A percentile compares a stretch with the other conserved stretches of the same genome.
Evolutionary conservation across 2,888 invertebrate species (phyloP).

Genomic region (Arrhopalites spinosus): DNA sequence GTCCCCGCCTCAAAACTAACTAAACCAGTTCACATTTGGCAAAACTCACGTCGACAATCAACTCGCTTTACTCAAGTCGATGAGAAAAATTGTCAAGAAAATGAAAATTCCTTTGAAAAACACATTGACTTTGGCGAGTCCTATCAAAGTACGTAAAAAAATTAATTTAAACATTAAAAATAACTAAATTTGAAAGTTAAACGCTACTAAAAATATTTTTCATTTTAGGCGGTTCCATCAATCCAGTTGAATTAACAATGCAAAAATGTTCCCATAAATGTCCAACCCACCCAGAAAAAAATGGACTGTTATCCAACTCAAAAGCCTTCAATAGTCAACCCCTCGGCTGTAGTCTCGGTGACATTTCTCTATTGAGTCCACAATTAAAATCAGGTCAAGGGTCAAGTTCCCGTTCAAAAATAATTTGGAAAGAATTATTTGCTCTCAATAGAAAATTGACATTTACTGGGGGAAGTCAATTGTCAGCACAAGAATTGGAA

Average conservation of each 20-base stretch:
- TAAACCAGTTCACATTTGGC: constrained; percentile 25
- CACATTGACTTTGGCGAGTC: constrained; percentile 10
- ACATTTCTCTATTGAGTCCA: too few species aligned
- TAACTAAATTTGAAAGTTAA: background rate
- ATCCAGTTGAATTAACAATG: background rate
- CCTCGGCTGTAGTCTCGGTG: background rate
- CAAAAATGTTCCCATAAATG: constrained; percentile 4
- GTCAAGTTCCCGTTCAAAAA: too few species aligned
- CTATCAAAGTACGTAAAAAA: constrained; percentile 6
- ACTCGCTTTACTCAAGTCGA: background rate
- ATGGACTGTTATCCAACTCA: background rate
- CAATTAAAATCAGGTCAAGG: too few species aligned
- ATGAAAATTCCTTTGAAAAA: background rate
- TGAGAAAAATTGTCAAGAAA: background rate
- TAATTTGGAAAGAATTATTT: background rate
- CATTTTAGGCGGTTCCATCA: background rate
- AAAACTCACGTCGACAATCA: background rate
- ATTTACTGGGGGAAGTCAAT: background rate
- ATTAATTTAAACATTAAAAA: background rate
- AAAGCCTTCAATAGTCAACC: background rate
- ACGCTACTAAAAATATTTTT: too few species aligned
- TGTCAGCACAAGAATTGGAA: background rate
- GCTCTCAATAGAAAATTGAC: background rate
- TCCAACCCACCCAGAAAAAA: background rate
- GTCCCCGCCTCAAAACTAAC: background rate